Conservation (phyloP, 2,888 invertebrate species). For the Pandemis corylana region DNA sequence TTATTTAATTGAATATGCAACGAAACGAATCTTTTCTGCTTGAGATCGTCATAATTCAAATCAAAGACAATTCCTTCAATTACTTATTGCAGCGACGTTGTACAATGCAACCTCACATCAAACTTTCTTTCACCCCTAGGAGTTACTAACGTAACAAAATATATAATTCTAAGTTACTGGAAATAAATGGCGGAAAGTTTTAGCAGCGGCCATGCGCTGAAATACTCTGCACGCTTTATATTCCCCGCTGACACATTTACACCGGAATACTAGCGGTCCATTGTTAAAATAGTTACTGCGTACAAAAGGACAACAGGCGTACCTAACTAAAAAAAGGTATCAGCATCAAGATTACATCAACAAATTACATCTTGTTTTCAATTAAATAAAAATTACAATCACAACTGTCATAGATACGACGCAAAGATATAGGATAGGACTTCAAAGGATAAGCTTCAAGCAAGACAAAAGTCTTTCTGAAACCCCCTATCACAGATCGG, state of each 20-base stretch:
- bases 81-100: neutral
- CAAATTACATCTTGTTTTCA: neutral
- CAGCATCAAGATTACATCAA: slow-evolving; percentile 12
- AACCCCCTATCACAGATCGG: slow-evolving; percentile 40
- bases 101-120: neutral
- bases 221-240: slow-evolving; percentile 52
- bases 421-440: slow-evolving; percentile 16
- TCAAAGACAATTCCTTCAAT: neutral
- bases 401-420: neutral
- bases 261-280: slow-evolving; percentile 46
- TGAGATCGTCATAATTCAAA: neutral
- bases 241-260: slow-evolving; percentile 55
- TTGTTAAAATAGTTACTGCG: slow-evolving; percentile 26
- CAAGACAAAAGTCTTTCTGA: slow-evolving; percentile 27
- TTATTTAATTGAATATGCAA: slow-evolving; percentile 9
- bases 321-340: slow-evolving; percentile 11
- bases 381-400: neutral
- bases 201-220: slow-evolving; percentile 46
- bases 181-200: slow-evolving; percentile 48
- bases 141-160: slow-evolving; percentile 18
- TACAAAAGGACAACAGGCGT: slow-evolving; percentile 17
- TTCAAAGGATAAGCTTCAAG: neutral
- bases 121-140: slow-evolving; percentile 6
- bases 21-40: neutral
- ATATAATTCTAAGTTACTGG: slow-evolving; percentile 39